Evolutionary conservation across 2,113 vertebrate genomes (phyloP), one percentile per base, ranked within the genome.

Genomic region (Chiloscyllium plagiosum): DNA sequence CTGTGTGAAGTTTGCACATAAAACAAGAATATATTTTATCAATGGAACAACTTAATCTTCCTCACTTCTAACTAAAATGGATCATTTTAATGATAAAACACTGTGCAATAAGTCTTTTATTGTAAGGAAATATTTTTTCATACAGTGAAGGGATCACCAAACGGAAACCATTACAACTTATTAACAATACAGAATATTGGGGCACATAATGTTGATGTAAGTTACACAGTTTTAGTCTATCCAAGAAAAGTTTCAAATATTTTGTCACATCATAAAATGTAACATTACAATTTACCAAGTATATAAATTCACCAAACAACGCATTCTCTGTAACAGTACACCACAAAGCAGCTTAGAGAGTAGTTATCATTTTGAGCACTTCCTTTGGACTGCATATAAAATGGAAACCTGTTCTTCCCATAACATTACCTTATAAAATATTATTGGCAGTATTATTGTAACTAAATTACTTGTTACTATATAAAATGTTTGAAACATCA

Each of bases 401-500:
- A 61, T 78, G 37, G 72, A 66, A 80, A 80, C 37, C 37, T 94
- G 92, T 78, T 61, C 37, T 95, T 95, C 78, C 33, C 50, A 47
- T 29, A n/a, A 80, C 80, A 95, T 52, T 12, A 78, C 95, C 78
- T 95, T 37, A 78, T 78, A 95, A 78, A 80, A 37, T 94, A 76
- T 33, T 76, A 12, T 76, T 33, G 29, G 33, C 29, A 33, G 12
- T 76, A 76, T n/a, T 76, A 29, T 37, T 22, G 22, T 66, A 33
- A 94, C 61, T 94, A 33, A 52, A 65, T 2, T 66, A 20, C 78
- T 95, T 47, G 78, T 70, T 52, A 95, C 56, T 95, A 1, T 95
- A 94, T 95, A 85, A 85, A 95, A 95, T 80, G 52, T 50, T 61
- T 95, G 70, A 80, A 95, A 95, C n/a, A 50, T 80, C 72, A 42